These are phyloP conservation scores for Athalia circularis DNA, from an alignment of 2,888 invertebrate species.

Conservation along the genomic window DNA sequence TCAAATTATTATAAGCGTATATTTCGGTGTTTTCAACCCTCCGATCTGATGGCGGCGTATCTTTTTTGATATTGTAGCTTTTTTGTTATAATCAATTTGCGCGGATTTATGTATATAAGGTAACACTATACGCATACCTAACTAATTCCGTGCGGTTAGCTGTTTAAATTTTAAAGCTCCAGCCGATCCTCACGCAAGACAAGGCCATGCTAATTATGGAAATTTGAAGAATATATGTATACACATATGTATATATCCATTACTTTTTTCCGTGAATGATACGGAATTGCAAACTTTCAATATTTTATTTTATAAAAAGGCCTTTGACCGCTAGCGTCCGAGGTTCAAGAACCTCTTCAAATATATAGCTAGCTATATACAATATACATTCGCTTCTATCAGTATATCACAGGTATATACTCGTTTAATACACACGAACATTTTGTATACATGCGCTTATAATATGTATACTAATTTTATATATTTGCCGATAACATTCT, in stretches of 20 bases:
- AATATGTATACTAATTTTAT: too few relatives aligned
- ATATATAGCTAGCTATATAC: background rate
- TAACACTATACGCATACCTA: background rate
- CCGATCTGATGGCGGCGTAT: too few relatives aligned
- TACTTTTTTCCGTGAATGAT: background rate
- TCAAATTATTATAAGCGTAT: too few relatives aligned
- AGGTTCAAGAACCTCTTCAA: conserved; percentile 28
- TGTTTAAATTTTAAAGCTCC: background rate
- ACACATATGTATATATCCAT: background rate
- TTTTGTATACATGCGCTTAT: too few relatives aligned
- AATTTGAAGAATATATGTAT: background rate
- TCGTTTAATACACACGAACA: background rate
- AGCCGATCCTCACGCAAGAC: background rate
- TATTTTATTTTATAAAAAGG: conserved; percentile 24
- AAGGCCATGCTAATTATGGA: conserved; percentile 17
- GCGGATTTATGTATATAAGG: too few relatives aligned
- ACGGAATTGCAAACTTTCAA: conserved; percentile 4
- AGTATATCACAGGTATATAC: background rate
- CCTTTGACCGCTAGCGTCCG: conserved; percentile 14
- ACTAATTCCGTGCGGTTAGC: background rate
- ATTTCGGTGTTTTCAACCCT: too few relatives aligned
- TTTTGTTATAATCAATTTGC: background rate
- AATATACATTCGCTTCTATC: background rate
- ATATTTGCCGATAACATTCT: too few relatives aligned
- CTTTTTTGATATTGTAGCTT: background rate